Percentiles rank a stretch among this genome's conserved stretches.
Conservation (phyloP, 2,888 invertebrate species). For the Nowickia ferox region DNA sequence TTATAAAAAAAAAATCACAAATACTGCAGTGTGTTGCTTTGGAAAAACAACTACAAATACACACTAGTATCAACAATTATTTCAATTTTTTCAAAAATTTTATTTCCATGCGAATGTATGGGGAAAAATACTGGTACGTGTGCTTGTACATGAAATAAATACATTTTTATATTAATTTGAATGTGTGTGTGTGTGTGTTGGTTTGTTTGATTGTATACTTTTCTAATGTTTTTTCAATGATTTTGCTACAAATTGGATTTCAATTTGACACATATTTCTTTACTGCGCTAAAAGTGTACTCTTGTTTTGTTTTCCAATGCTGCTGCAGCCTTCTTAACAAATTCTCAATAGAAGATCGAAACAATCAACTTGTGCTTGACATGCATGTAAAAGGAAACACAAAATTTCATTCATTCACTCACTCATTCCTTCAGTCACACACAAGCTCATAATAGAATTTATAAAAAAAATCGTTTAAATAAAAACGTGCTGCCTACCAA, state of each 20-base stretch:
- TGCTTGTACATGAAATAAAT: background rate
- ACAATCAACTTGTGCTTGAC: conserved; percentile 72
- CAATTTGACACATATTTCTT: conserved; percentile 69
- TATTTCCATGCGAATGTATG: conserved; percentile 29
- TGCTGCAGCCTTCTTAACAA: conserved; percentile 57
- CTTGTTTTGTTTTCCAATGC: background rate
- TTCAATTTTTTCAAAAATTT: conserved; percentile 11
- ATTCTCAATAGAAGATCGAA: conserved; percentile 63
- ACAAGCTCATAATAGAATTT: conserved; percentile 18
- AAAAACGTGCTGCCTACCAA: conserved; percentile 59
- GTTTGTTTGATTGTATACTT: background rate
- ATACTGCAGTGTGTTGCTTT: conserved; percentile 33
- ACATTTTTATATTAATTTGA: background rate
- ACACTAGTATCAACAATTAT: conserved; percentile 11
- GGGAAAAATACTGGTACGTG: background rate
- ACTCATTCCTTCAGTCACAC: conserved; percentile 7
- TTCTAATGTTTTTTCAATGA: conserved; percentile 57
- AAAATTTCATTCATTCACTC: conserved; percentile 60
- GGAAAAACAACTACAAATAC: background rate
- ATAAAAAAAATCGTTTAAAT: conserved; percentile 27
- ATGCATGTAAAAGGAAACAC: conserved; percentile 63
- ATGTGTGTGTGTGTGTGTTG: background rate
- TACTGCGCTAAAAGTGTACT: conserved; percentile 4
- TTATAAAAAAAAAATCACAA: background rate
- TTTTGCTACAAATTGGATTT: conserved; percentile 70